These are phyloP conservation scores for Gisinianus flammeolus DNA, from an alignment of 2,888 invertebrate genomes.

Conservation along the genomic window DNA sequence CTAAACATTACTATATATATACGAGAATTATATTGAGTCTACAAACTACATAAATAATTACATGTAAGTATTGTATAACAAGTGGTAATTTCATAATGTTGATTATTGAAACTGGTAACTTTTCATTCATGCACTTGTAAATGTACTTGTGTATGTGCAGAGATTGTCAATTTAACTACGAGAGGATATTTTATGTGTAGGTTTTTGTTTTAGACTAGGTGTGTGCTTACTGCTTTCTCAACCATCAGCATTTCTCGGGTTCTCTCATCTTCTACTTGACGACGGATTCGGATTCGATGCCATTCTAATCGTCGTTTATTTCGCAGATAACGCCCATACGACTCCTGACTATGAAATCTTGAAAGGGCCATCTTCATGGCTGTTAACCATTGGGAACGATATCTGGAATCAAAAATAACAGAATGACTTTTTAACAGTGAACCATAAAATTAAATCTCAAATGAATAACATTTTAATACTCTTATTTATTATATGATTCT, in stretches of 20 bases:
- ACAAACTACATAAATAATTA: too few species aligned
- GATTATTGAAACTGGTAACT: too few species aligned
- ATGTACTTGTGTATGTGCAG: too few species aligned
- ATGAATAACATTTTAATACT: neutral
- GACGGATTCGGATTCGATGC: slow-evolving; percentile 63
- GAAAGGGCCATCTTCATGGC: slow-evolving; percentile 74
- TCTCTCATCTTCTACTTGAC: slow-evolving; percentile 65
- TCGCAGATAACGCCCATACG: slow-evolving; percentile 72
- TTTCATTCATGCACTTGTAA: too few species aligned
- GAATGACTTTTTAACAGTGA: neutral
- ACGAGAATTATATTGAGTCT: too few species aligned
- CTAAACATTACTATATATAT: too few species aligned
- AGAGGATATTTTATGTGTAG: slow-evolving; percentile 6
- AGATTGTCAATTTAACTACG: too few species aligned
- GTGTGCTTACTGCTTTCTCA: slow-evolving; percentile 67
- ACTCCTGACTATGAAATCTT: slow-evolving; percentile 72
- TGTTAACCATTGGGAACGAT: slow-evolving; percentile 78
- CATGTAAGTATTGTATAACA: too few species aligned
- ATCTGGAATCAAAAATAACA: slow-evolving; percentile 62
- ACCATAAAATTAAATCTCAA: neutral
- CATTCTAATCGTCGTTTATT: slow-evolving; percentile 65
- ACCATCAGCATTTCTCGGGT: slow-evolving; percentile 69
- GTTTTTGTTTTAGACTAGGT: neutral
- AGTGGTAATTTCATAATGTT: too few species aligned
- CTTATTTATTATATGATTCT: neutral